Evolutionary conservation across 92 coral and sea anemone species (phyloP).

Genomic region (Galaxea fascicularis): DNA sequence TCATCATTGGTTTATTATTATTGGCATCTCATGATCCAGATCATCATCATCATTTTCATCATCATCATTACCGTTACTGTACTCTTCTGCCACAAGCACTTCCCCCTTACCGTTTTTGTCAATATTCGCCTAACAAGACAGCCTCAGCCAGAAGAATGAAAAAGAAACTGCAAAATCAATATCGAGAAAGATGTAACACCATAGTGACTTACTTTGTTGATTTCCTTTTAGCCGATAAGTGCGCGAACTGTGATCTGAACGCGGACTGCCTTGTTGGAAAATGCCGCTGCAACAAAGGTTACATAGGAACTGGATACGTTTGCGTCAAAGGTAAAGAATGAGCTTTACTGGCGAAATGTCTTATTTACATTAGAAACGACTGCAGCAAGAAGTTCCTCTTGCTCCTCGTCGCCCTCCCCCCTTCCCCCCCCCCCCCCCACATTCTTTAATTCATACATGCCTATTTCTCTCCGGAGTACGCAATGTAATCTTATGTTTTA

Average conservation of each 20-base stretch:
- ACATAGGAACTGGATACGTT: conserved; percentile 84
- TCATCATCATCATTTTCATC: background rate
- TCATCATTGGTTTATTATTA: too few species aligned
- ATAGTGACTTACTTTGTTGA: background rate
- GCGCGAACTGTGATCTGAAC: conserved; percentile 81
- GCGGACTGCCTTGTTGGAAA: conserved; percentile 83
- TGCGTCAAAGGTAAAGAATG: conserved; percentile 67
- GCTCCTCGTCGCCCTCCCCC: background rate
- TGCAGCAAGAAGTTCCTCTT: too few species aligned
- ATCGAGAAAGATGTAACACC: too few species aligned
- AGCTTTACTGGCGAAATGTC: too few species aligned
- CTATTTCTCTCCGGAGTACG: too few species aligned
- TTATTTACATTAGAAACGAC: too few species aligned
- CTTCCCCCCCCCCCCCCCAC: background rate
- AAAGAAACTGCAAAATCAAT: too few species aligned
- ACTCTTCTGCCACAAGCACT: too few species aligned
- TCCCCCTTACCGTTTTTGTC: background rate
- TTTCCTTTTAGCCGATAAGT: conserved; percentile 76
- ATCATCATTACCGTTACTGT: background rate
- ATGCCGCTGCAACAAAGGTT: conserved; percentile 81
- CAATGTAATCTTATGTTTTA: background rate
- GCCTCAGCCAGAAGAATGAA: too few species aligned
- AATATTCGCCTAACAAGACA: background rate
- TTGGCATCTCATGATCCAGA: background rate
- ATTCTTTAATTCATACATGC: too few species aligned